A percentile compares a stretch with the other conserved stretches of the same genome.
Conservation (phyloP, 1,140 invertebrate species). For the Centruroides sculpturatus region DNA sequence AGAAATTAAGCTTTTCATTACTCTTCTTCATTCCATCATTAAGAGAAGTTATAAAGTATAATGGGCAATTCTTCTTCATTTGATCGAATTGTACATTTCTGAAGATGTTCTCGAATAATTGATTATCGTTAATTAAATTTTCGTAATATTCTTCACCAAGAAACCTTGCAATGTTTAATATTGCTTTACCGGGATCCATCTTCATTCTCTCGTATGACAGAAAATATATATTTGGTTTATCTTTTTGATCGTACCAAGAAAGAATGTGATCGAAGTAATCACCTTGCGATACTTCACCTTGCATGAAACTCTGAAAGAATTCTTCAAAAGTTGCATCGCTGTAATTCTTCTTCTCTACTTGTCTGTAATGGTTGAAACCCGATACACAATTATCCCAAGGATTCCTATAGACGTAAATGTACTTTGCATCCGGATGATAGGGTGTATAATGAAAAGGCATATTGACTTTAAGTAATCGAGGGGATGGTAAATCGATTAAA, state of each 20-base stretch:
- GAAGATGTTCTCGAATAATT: neutral
- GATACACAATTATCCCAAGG: slow-evolving; percentile 73
- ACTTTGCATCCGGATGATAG: slow-evolving; percentile 32
- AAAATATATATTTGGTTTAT: slow-evolving; percentile 25
- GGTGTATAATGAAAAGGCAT: slow-evolving; percentile 56
- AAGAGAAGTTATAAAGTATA: no score
- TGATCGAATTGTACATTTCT: neutral
- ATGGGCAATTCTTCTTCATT: neutral
- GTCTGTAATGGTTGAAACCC: slow-evolving; percentile 33
- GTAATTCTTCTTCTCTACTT: no score
- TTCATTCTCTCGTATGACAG: slow-evolving; percentile 18
- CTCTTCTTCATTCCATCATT: no score
- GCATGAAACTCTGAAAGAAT: slow-evolving; percentile 25
- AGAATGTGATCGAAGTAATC: slow-evolving; percentile 29
- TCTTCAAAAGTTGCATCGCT: slow-evolving; percentile 18
- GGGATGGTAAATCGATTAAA: neutral
- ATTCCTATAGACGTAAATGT: slow-evolving; percentile 58
- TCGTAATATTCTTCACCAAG: slow-evolving; percentile 19
- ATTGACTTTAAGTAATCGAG: slow-evolving; percentile 43
- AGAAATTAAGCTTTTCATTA: no score
- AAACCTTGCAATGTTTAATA: slow-evolving; percentile 22
- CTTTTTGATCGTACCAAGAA: slow-evolving; percentile 22
- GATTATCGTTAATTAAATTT: neutral
- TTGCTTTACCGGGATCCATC: neutral
- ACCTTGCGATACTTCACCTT: slow-evolving; percentile 25